These are phyloP conservation scores for Nineta flava DNA, from an alignment of 2,888 invertebrate genomes.

Conservation along the genomic window DNA sequence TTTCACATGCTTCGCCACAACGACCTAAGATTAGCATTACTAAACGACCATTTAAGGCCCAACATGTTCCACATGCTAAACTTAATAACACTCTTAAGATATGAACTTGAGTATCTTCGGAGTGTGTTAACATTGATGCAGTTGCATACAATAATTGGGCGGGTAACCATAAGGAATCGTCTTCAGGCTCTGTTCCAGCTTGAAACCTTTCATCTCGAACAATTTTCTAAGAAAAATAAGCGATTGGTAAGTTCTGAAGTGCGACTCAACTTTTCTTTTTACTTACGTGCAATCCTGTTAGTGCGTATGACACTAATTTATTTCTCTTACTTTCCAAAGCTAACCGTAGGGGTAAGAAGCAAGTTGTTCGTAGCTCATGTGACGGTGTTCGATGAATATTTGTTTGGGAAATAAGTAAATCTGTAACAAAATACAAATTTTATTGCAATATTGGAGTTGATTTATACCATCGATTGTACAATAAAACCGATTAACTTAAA, in stretches of 20 bases:
- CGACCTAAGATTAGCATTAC: conserved; percentile 76
- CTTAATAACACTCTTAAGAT: conserved; percentile 63
- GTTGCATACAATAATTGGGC: conserved; percentile 80
- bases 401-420: conserved; percentile 66
- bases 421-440: conserved; percentile 30
- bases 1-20: conserved; percentile 68
- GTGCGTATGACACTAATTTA: conserved; percentile 65
- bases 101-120: conserved; percentile 74
- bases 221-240: conserved; percentile 47
- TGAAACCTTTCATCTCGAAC: conserved; percentile 85
- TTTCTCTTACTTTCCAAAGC: conserved; percentile 77
- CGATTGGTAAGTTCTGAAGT: background rate
- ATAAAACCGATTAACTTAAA: background rate
- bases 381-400: conserved; percentile 63
- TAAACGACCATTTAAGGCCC: conserved; percentile 76
- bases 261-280: conserved; percentile 2
- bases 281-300: conserved; percentile 82
- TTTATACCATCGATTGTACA: no score
- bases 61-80: conserved; percentile 74
- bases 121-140: conserved; percentile 57
- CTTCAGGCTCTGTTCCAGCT: conserved; percentile 77
- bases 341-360: conserved; percentile 70
- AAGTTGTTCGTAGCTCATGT: conserved; percentile 67
- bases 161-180: conserved; percentile 84
- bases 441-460: background rate